Percentiles rank a stretch among this genome's conserved stretches.
Evolutionary conservation across 2,888 invertebrate species (phyloP).

Genomic region (Drosophila anomelani): DNA sequence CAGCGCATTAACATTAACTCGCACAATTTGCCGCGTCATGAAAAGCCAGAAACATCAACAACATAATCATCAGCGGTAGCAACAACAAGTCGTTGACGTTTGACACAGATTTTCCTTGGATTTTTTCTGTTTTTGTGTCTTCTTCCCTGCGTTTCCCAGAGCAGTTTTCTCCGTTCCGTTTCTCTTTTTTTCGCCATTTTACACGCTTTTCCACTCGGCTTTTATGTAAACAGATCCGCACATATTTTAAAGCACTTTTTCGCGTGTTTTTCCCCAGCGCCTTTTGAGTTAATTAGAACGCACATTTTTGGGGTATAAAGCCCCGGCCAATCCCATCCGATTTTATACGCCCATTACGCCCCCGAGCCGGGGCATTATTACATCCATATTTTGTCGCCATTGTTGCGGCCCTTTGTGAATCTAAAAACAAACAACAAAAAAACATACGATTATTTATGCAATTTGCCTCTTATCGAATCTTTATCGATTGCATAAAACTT

Average conservation of each 20-base stretch:
- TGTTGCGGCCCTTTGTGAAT: constrained; percentile 36
- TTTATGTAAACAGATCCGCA: constrained; percentile 58
- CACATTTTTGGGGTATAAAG: constrained; percentile 35
- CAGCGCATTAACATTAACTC: constrained; percentile 74
- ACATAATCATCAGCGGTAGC: constrained; percentile 28
- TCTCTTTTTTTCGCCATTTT: constrained; percentile 43
- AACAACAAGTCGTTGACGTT: constrained; percentile 71
- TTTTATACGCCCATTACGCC: constrained; percentile 49
- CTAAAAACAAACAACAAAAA: constrained; percentile 54
- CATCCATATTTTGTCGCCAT: constrained; percentile 28
- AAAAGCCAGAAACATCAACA: constrained; percentile 45
- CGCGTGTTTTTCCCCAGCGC: constrained; percentile 47
- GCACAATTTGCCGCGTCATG: constrained; percentile 68
- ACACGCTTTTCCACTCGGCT: constrained; percentile 72
- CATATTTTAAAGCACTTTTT: constrained; percentile 69
- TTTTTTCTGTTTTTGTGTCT: constrained; percentile 38
- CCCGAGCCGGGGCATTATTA: constrained; percentile 33
- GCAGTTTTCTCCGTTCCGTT: constrained; percentile 57
- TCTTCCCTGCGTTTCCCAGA: constrained; percentile 57
- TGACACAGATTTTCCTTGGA: constrained; percentile 59
- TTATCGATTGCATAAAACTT: constrained; percentile 42
- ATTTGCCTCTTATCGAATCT: constrained; percentile 49
- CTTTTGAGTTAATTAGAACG: constrained; percentile 64
- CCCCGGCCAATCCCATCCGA: constrained; percentile 56
- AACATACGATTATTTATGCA: constrained; percentile 48